Conservation (phyloP, 2,113 vertebrate genomes). For the Menura novaehollandiae region DNA sequence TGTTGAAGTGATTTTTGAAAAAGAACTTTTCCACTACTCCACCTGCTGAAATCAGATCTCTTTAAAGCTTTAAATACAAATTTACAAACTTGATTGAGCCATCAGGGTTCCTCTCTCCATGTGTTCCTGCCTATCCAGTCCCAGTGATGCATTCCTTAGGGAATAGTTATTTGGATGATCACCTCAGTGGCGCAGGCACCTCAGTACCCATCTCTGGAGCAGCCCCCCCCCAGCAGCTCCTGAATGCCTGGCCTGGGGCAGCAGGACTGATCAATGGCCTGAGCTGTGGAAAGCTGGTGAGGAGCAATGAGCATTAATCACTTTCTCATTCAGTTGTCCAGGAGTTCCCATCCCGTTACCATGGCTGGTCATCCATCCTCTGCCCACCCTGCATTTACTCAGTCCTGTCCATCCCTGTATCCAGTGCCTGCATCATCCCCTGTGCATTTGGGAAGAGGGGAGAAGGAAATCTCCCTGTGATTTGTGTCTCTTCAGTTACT, state of each 20-base stretch:
- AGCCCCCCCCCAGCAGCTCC: neutral
- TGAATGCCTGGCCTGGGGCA: neutral
- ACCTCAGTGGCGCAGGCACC: neutral
- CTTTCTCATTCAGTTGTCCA: neutral
- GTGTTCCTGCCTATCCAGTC: neutral
- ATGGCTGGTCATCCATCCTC: neutral
- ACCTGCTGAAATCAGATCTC: neutral
- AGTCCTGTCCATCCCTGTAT: neutral
- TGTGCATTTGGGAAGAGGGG: neutral
- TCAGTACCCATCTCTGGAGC: neutral
- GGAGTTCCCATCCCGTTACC: neutral
- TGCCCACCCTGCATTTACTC: neutral
- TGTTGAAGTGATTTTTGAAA: neutral
- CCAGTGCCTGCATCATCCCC: neutral
- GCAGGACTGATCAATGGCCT: neutral
- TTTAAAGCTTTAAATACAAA: neutral
- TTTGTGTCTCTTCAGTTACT: neutral
- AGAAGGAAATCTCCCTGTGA: neutral
- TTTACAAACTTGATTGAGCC: neutral
- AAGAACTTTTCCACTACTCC: neutral
- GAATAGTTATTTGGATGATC: accelerated
- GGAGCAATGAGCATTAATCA: neutral
- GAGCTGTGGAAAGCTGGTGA: neutral
- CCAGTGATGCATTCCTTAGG: neutral
- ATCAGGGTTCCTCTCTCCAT: neutral